Conservation (phyloP, 2,113 vertebrate species). For the Psittacus erithacus region DNA sequence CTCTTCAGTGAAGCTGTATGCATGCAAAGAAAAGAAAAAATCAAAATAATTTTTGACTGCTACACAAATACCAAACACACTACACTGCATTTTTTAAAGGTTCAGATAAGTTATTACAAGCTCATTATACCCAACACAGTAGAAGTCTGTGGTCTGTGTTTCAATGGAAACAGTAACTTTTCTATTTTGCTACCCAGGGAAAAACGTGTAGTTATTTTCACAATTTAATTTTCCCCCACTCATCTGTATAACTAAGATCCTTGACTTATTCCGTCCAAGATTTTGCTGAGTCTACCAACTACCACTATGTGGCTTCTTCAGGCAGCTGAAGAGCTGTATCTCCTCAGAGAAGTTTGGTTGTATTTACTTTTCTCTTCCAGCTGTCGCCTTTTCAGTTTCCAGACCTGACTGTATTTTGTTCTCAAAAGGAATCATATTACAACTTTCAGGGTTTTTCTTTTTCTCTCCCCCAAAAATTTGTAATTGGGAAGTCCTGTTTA, state of each 20-base stretch:
- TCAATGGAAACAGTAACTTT: neutral
- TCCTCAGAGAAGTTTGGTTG: neutral
- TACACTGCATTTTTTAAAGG: neutral
- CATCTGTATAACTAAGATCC: neutral
- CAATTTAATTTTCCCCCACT: neutral
- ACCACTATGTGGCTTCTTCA: neutral
- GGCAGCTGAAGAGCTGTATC: neutral
- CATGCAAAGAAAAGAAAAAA: neutral
- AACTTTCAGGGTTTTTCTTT: neutral
- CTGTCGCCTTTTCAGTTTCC: neutral
- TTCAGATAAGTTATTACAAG: neutral
- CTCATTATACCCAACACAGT: neutral
- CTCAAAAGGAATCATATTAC: neutral
- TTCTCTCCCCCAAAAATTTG: neutral
- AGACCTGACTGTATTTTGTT: neutral
- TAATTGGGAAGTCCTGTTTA: neutral
- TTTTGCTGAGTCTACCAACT: neutral
- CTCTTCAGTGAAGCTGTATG: neutral
- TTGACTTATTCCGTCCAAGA: neutral
- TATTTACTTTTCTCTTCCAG: neutral
- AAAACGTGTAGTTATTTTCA: neutral
- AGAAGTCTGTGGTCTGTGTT: neutral
- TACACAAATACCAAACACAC: neutral
- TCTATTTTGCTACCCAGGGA: neutral
- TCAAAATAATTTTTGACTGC: neutral